phyloP scores from a whole-genome alignment of 2,113 vertebrate genomes.

The Psammodynastes pulverulentus region DNA sequence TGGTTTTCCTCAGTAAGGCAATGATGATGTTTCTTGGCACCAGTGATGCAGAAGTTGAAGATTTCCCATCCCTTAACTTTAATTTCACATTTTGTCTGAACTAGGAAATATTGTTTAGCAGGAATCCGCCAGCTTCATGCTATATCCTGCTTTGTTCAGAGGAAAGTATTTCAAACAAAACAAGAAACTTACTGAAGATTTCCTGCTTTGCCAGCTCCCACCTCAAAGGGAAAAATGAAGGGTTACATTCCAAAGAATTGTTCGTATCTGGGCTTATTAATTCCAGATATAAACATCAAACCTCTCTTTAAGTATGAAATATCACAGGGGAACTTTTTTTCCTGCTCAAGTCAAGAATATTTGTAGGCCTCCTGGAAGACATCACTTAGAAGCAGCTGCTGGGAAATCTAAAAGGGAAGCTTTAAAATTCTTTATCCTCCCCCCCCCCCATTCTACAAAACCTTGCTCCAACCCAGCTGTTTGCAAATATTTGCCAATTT shows the following conservation, averaged over 20 bases:
- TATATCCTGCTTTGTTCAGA: background rate
- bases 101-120: background rate
- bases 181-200: background rate
- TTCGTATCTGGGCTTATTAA: background rate
- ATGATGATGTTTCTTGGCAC: background rate
- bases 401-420: constrained; percentile 41
- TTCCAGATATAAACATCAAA: background rate
- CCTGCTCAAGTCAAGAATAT: background rate
- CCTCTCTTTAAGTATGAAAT: background rate
- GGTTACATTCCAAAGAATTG: background rate
- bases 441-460: constrained; percentile 5
- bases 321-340: background rate
- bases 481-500: constrained; percentile 51
- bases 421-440: constrained; percentile 39
- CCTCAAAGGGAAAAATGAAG: background rate
- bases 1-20: background rate
- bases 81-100: background rate
- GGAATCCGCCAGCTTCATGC: background rate
- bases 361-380: constrained; percentile 30
- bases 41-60: background rate
- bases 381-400: constrained; percentile 56
- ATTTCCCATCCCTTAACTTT: background rate
- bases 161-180: background rate
- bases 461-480: constrained; percentile 57
- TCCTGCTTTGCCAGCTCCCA: background rate